Base-by-base conservation (phyloP, 2,797 vertebrate species). In the Lepilemur septentrionalis region DNA sequence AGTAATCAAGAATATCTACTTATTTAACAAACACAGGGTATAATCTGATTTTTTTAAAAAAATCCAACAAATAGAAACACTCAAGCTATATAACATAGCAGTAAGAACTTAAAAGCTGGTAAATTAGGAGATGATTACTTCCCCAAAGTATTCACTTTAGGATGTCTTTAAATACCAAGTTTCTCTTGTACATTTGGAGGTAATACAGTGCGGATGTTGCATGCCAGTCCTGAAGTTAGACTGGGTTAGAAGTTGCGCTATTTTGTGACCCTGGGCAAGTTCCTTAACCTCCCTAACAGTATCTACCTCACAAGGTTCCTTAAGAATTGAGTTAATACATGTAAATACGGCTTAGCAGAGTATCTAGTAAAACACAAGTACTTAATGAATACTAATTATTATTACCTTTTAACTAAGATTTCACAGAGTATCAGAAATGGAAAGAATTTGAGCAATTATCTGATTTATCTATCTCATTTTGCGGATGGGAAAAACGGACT, bases 141-240 rank as follows among this genome's bases (percentile, higher is more conserved):
- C 59, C 9, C 52, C 38, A 72, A 91, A 83, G 23, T n/a, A 73
- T 90, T 91, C 70, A 80, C 25, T 91, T 2, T 20, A 73, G 28
- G 88, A 73, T 41, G n/a, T 69, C 46, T 96, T 86, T 85, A 87
- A 96, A 95, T 46, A 79, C 7, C 23, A 87, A 92, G 30, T 28
- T 48, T 82, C 35, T 67, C 43, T 93, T 88, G 30, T 57, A 69
- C 79, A 90, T 83, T 91, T 92, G 75, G 35, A 95, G 43, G 50
- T 84, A 82, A 78, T 28, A 69, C 35, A 28, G 18, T 52, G 1
- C 86, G 23, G 38, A 85, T 28, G 18, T 70, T 82, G 7, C 57
- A 85, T 46, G 59, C 23, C 15, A 89, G 9, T 22, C 75, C 25
- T 52, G 32, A 88, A 69, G 69, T 92, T 22, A 85, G 69, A 92